Evolutionary conservation across 2,113 vertebrate species (phyloP).

Genomic region (Poicephalus gulielmi): DNA sequence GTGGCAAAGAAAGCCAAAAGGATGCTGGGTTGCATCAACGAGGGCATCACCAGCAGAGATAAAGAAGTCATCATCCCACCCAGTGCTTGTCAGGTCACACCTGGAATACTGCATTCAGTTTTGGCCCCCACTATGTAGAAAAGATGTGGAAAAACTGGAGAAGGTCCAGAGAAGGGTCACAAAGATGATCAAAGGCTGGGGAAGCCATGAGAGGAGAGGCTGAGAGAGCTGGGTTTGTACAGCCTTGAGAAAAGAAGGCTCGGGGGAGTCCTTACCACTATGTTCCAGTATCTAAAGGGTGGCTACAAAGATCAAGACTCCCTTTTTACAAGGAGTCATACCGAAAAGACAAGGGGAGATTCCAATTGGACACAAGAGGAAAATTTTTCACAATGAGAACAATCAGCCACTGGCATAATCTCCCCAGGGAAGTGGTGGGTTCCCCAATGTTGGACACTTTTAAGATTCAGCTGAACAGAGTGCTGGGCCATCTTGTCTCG

Average conservation of each 20-base stretch:
- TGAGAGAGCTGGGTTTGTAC: neutral
- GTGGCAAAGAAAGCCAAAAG: neutral
- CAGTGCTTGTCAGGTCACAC: neutral
- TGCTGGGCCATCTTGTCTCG: neutral
- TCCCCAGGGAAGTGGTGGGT: neutral
- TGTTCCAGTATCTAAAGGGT: neutral
- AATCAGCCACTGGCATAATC: neutral
- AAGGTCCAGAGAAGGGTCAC: neutral
- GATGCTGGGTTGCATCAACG: neutral
- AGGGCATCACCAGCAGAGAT: neutral
- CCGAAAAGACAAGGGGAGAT: neutral
- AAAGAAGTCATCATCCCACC: neutral
- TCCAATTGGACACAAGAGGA: neutral
- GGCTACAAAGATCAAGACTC: neutral
- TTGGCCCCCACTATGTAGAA: neutral
- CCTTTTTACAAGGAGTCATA: neutral
- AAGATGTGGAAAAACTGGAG: neutral
- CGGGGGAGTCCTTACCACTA: neutral
- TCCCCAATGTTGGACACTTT: neutral
- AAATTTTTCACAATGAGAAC: neutral
- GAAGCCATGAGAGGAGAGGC: neutral
- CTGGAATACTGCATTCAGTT: neutral
- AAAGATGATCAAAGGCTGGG: neutral
- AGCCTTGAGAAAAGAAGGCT: neutral
- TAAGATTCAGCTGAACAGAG: neutral